Percentiles rank a stretch among this genome's conserved stretches.
These are phyloP conservation scores for Acronicta aceris DNA, from an alignment of 2,888 invertebrate species.

Conservation along the genomic window DNA sequence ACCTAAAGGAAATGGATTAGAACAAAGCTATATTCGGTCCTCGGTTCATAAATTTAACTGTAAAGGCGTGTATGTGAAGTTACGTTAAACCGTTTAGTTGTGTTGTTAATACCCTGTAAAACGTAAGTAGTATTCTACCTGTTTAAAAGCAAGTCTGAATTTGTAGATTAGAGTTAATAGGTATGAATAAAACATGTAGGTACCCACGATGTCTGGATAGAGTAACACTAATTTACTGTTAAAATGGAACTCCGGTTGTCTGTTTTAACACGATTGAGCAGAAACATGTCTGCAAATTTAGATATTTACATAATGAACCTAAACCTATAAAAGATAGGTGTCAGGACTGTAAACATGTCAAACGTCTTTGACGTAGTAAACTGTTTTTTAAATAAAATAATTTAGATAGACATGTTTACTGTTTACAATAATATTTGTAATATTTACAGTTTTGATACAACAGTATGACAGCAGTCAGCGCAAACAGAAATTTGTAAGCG, in stretches of 20 bases:
- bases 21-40: constrained; percentile 44
- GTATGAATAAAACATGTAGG: constrained; percentile 32
- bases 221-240: constrained; percentile 28
- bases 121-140: background rate
- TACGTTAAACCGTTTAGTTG: too few relatives aligned
- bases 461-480: constrained; percentile 13
- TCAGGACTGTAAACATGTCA: constrained; percentile 13
- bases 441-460: constrained; percentile 11
- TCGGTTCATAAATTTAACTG: constrained; percentile 8
- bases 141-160: constrained; percentile 18
- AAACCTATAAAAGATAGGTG: constrained; percentile 5
- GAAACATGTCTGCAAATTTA: constrained; percentile 25
- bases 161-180: constrained; percentile 2
- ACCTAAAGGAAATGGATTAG: constrained; percentile 52
- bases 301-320: constrained; percentile 22
- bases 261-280: constrained; percentile 32
- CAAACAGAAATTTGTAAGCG: constrained; percentile 37
- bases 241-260: constrained; percentile 14
- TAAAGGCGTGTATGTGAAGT: background rate
- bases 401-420: constrained; percentile 2
- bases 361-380: background rate
- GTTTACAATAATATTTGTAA: too few relatives aligned
- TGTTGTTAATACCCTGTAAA: too few relatives aligned
- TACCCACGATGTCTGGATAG: constrained; percentile 11
- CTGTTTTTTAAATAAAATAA: too few relatives aligned